Evolutionary conservation across 2,888 invertebrate genomes (phyloP).

Genomic region (Vannuccia rotundouncinata): DNA sequence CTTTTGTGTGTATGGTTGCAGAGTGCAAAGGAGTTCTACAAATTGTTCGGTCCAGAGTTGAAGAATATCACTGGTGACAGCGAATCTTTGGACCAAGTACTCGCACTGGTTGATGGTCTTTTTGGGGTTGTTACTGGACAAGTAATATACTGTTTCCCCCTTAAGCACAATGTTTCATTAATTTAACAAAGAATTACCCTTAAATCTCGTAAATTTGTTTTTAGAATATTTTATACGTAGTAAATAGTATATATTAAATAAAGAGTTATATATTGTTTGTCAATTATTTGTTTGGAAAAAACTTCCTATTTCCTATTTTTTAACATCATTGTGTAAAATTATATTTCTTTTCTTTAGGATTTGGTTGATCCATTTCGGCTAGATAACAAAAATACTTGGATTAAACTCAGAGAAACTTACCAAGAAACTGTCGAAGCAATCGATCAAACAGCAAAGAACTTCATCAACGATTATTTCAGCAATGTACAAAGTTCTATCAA

Average conservation of each 20-base stretch:
- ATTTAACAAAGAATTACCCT: no score
- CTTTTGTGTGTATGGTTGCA: no score
- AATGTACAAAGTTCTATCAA: slow-evolving; percentile 72
- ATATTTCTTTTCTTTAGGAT: slow-evolving; percentile 21
- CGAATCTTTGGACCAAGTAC: slow-evolving; percentile 74
- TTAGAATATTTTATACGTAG: no score
- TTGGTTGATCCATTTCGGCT: not conserved
- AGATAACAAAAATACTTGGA: slow-evolving; percentile 61
- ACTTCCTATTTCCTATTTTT: no score
- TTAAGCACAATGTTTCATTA: no score
- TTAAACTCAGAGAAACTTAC: slow-evolving; percentile 71
- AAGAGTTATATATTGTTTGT: no score
- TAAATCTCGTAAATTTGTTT: no score
- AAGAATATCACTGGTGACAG: slow-evolving; percentile 80
- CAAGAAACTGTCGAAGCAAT: slow-evolving; percentile 67
- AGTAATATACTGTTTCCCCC: no score
- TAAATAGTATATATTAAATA: no score
- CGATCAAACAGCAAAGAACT: slow-evolving; percentile 73
- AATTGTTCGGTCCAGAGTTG: slow-evolving; percentile 76
- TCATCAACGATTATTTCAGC: slow-evolving; percentile 77
- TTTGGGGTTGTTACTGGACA: slow-evolving; percentile 61
- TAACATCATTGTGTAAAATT: no score
- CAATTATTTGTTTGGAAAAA: no score
- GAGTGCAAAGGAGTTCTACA: slow-evolving; percentile 77
- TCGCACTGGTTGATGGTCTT: slow-evolving; percentile 70